Evolutionary conservation across 2,113 vertebrate species (phyloP), one percentile per base, ranked within the genome.

Genomic region (Podiceps cristatus): DNA sequence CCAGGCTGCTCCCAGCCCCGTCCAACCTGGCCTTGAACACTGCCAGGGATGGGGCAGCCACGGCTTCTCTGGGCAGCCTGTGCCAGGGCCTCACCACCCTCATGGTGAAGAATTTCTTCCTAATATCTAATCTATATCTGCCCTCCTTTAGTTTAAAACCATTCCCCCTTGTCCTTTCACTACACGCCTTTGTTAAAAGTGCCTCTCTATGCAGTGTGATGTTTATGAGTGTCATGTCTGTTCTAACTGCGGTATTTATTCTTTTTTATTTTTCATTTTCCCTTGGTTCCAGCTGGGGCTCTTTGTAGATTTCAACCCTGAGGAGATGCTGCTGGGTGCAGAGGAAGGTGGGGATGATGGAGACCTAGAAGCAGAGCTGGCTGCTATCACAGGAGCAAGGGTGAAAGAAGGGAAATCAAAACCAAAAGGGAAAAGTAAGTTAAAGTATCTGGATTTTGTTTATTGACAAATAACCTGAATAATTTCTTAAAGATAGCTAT

Each of bases 321-420:
- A 99, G 63, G 98, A 99, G 81, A 98, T 98, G 98, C 98, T 99
- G 91, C 95, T 99, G 97, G 92, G 85, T 67, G 97, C 98, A 85
- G 98, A 98, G 50, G 98, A 97, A 29, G 96, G 98, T 75, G 97
- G 98, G 75, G 98, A 99, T 55, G 99, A 99, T 47, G 98, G 98
- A 2, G 99, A 99, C 82, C 94, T 99, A 59, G 99, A 99, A 97
- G 99, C 99, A 31, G 99, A 99, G 93, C 98, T 99, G 45, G 98
- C 99, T 88, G 98, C 99, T 75, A 98, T 99, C 91, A 98, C 98
- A 19, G 99, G 99, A 74, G 98, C 94, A 45, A 98, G 96, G 67
- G 40, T 97, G 47, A 91, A 95, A 25, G 96, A 96, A 85, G 98
- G 94, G 44, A 98, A 97, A 85, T 80, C 95, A 59, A 98, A 97